phyloP scores from a whole-genome alignment of 2,888 invertebrate genomes.

The Sarcophaga rosellei region DNA sequence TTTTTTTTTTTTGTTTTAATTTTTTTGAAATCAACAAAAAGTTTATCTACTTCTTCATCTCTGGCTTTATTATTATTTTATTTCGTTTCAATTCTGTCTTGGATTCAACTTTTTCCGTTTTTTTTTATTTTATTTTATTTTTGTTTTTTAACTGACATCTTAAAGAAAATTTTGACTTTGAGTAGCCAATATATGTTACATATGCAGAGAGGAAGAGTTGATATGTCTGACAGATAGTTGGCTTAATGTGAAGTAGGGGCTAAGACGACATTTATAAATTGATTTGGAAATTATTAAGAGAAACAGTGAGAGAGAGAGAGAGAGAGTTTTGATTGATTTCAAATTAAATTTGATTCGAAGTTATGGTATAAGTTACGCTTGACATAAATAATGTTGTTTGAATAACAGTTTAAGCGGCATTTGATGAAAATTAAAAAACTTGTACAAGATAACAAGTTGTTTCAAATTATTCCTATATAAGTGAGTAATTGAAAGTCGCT shows the following conservation, averaged over 20 bases:
- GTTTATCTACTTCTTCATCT: constrained; percentile 42
- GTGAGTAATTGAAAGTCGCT: too few species aligned
- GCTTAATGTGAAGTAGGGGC: not conserved
- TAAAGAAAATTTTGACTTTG: constrained; percentile 62
- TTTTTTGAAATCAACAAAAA: constrained; percentile 61
- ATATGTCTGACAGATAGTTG: not conserved
- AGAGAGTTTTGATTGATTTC: too few species aligned
- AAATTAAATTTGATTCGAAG: too few species aligned
- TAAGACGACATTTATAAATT: constrained; percentile 50
- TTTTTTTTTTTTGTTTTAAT: constrained; percentile 53
- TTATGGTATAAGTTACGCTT: too few species aligned
- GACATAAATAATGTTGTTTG: too few species aligned
- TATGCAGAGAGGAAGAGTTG: not conserved
- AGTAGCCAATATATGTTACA: constrained; percentile 18
- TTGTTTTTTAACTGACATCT: constrained; percentile 41
- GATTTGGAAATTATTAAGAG: constrained; percentile 41
- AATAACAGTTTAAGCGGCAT: too few species aligned
- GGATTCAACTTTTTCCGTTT: constrained; percentile 16
- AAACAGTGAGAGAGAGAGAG: not conserved
- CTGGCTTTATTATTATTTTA: constrained; percentile 42
- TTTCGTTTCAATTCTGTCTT: constrained; percentile 46
- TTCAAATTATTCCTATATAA: too few species aligned
- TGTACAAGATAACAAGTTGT: too few species aligned
- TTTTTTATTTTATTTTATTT: not conserved
- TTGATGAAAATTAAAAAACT: too few species aligned